Base-by-base conservation (phyloP, 1,140 invertebrate genomes). In the Saxidomus purpurata region DNA sequence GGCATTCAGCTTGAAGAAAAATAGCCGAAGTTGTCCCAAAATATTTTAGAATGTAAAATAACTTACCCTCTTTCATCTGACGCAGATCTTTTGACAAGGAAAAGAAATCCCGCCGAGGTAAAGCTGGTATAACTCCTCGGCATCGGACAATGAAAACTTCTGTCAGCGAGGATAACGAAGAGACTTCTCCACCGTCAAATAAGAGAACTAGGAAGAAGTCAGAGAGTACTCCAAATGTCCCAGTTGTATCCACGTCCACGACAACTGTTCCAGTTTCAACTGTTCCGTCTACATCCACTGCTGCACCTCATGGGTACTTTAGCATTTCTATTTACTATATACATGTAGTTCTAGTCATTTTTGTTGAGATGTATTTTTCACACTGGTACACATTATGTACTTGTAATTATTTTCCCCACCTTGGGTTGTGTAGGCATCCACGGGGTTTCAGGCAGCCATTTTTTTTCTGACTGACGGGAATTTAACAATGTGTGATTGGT, bases 91-190 rank as follows among this genome's bases (percentile, higher is more conserved):
- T 85, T 52, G 83, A 85, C 28, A 85, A 85, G 49, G 83, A 55
- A 76, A 90, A 83, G 88, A 91, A 74, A 52, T 34, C 55, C 0
- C 88, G 47, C 4, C 31, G 67, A 0, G 63, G 76, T 25, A 76
- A 89, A 55, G 67, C 85, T 59, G 61, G 87, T 97, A 97, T 1
- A 98, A 98, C 94, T 98, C 97, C 69, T 8, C 36, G 84, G 8
- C 59, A 40, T 31, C 6, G 61, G 25, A 4, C 36, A 28, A 85
- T 67, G 83, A 85, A 85, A 40, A 49, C 67, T 1, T 85, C 83
- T 8, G 3, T 85, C 0, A 74, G 63, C 47, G 83, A 85, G 36
- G 83, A 85, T 11, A 71, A 71, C n/a, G 83, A 85, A 22, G 83
- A 74, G 63, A n/a, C 38, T 0, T 85, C 83, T 2, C 83, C 83